phyloP scores from a whole-genome alignment of 2,888 invertebrate genomes.

The Orchesellides sinensis region DNA sequence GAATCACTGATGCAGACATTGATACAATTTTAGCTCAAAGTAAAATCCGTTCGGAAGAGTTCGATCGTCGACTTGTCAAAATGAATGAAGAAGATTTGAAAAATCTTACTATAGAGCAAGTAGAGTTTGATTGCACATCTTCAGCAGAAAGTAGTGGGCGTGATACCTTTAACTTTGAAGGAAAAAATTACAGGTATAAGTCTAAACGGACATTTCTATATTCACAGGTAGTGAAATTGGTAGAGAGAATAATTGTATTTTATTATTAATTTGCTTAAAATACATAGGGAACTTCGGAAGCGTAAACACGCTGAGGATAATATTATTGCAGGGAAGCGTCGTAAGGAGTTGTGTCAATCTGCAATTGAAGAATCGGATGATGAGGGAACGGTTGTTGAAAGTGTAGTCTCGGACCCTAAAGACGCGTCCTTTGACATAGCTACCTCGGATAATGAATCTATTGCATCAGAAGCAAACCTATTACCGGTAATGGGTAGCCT shows the following conservation, averaged over 20 bases:
- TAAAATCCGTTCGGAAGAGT: slow-evolving; percentile 55
- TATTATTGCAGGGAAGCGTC: slow-evolving; percentile 31
- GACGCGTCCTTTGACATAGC: too few species aligned
- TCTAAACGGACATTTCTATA: too few species aligned
- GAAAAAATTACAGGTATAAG: slow-evolving; percentile 71
- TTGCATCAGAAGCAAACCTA: too few species aligned
- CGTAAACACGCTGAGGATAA: not conserved
- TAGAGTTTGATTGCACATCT: slow-evolving; percentile 51
- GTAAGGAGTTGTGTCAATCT: slow-evolving; percentile 10
- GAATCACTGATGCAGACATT: slow-evolving; percentile 69
- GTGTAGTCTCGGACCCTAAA: too few species aligned
- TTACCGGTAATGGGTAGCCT: too few species aligned
- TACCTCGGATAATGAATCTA: too few species aligned
- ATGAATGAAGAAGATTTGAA: slow-evolving; percentile 24
- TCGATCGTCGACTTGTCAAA: slow-evolving; percentile 47
- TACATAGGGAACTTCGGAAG: slow-evolving; percentile 42
- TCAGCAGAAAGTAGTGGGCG: slow-evolving; percentile 20
- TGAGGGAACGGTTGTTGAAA: too few species aligned
- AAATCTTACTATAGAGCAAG: slow-evolving; percentile 38
- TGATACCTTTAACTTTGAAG: slow-evolving; percentile 68
- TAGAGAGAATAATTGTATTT: too few species aligned
- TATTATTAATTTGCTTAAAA: too few species aligned
- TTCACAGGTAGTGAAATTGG: too few species aligned
- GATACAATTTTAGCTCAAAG: slow-evolving; percentile 69
- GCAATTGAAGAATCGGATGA: too few species aligned